These are phyloP conservation scores for Kryphioiulus occultus DNA, from an alignment of 2,888 invertebrate genomes.

Conservation along the genomic window DNA sequence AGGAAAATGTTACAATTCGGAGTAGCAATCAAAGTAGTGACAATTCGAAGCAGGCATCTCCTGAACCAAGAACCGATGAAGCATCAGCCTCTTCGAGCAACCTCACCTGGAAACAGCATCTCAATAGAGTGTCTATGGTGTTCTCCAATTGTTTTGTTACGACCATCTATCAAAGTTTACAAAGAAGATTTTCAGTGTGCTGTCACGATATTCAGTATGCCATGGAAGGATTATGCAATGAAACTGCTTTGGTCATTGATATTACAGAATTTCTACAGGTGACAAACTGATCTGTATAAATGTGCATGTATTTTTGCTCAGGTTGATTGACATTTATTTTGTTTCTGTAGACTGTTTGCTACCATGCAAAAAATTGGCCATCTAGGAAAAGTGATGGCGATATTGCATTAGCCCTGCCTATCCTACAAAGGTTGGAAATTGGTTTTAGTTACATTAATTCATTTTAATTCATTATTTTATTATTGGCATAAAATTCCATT, in stretches of 20 bases:
- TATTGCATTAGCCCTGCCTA: neutral
- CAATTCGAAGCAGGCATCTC: slow-evolving; percentile 61
- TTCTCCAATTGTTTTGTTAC: slow-evolving; percentile 72
- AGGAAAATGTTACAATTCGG: slow-evolving; percentile 53
- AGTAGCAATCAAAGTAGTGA: slow-evolving; percentile 53
- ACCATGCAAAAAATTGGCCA: slow-evolving; percentile 45
- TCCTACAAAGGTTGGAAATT: neutral
- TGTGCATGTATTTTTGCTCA: neutral
- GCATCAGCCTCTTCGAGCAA: slow-evolving; percentile 63
- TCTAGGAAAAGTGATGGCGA: neutral
- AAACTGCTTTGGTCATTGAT: slow-evolving; percentile 72
- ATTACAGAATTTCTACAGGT: slow-evolving; percentile 72
- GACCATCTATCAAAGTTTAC: slow-evolving; percentile 70
- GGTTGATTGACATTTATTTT: neutral
- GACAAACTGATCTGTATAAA: slow-evolving; percentile 45
- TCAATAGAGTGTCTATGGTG: slow-evolving; percentile 68
- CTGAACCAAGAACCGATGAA: slow-evolving; percentile 66
- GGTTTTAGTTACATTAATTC: neutral
- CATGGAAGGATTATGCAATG: slow-evolving; percentile 73
- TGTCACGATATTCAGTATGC: slow-evolving; percentile 73
- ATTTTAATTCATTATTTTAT: neutral
- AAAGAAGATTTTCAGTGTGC: slow-evolving; percentile 68
- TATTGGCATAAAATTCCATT: neutral
- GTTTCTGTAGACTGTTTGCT: slow-evolving; percentile 49
- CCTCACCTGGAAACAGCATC: slow-evolving; percentile 68